Evolutionary conservation across 1,140 invertebrate species (phyloP).

Genomic region (Aricia agestis): DNA sequence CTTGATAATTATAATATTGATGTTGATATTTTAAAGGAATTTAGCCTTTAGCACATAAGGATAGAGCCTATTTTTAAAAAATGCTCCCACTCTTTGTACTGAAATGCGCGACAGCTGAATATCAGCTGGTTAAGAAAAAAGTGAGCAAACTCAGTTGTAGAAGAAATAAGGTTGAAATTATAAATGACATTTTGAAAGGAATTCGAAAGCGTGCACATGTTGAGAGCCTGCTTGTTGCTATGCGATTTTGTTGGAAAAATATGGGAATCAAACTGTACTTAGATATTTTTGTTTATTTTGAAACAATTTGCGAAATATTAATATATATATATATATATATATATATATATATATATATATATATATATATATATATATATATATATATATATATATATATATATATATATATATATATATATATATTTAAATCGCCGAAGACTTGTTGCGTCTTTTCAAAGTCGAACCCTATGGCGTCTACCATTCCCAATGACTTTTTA

Average conservation of each 20-base stretch:
- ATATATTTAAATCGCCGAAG: too few species aligned
- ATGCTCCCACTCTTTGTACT: neutral
- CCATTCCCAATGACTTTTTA: too few species aligned
- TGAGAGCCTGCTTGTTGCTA: constrained; percentile 1
- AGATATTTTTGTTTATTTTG: too few species aligned
- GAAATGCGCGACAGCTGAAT: constrained; percentile 23
- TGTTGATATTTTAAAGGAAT: neutral
- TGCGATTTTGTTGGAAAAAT: constrained; percentile 4
- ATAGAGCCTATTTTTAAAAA: neutral
- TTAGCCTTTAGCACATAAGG: neutral
- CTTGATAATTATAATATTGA: constrained; percentile 2
- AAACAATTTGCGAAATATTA: too few species aligned
- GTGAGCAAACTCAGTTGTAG: constrained; percentile 6
- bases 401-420: too few species aligned
- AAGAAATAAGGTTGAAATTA: constrained; percentile 15
- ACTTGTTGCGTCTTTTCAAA: too few species aligned
- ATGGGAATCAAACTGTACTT: too few species aligned
- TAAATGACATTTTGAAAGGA: constrained; percentile 9
- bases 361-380: too few species aligned
- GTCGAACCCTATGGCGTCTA: too few species aligned
- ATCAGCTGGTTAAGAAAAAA: constrained; percentile 23
- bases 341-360: too few species aligned
- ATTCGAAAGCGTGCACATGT: constrained; percentile 14
- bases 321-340: too few species aligned
- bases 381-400: too few species aligned